Conservation (phyloP, 2,888 invertebrate genomes). For the Patella pellucida region DNA sequence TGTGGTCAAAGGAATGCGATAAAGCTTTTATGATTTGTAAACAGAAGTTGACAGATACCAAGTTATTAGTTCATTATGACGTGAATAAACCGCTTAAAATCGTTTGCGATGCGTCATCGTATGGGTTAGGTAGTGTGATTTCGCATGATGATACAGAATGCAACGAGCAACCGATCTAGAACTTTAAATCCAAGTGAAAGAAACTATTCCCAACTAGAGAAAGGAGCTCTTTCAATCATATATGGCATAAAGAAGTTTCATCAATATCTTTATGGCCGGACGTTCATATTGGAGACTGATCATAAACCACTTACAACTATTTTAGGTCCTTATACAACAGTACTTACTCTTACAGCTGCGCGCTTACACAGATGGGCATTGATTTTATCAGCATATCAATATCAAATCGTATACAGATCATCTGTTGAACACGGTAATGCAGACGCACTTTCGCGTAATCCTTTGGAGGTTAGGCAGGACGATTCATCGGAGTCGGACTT, state of each 20-base stretch:
- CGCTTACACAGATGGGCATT: conserved; percentile 57
- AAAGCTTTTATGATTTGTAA: conserved; percentile 24
- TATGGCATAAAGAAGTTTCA: conserved; percentile 70
- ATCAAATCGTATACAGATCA: conserved; percentile 56
- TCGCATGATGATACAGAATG: conserved; percentile 48
- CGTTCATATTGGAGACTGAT: conserved; percentile 71
- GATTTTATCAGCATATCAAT: conserved; percentile 62
- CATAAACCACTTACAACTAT: conserved; percentile 69
- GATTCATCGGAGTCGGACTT: not conserved
- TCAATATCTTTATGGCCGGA: conserved; percentile 67
- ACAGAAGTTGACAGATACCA: conserved; percentile 3
- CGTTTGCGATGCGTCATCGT: conserved; percentile 40
- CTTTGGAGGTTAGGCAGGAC: not conserved
- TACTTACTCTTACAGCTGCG: conserved; percentile 54
- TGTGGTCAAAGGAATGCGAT: conserved; percentile 24
- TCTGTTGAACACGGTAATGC: conserved; percentile 58
- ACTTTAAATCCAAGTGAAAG: conserved; percentile 68
- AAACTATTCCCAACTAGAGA: conserved; percentile 66
- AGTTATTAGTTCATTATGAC: conserved; percentile 36
- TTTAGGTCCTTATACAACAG: conserved; percentile 57
- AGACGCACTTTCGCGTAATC: conserved; percentile 61
- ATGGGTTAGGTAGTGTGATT: conserved; percentile 45
- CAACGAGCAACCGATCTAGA: conserved; percentile 67
- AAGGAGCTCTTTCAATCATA: conserved; percentile 67
- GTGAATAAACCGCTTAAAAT: conserved; percentile 30